Evolutionary conservation across 2,113 vertebrate genomes (phyloP).

Genomic region (Xiphias gladius): DNA sequence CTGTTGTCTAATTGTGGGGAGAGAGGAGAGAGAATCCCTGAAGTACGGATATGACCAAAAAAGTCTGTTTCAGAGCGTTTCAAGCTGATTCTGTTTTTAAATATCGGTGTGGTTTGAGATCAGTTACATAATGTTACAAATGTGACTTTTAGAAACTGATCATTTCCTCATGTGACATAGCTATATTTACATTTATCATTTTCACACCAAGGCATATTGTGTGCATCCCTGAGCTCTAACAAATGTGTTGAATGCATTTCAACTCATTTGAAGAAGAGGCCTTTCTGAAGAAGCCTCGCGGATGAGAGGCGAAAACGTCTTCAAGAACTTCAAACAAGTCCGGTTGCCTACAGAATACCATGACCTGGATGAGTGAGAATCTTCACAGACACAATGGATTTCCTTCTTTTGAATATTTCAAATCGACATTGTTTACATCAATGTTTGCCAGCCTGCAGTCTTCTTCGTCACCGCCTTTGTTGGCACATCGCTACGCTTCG

Average conservation of each 20-base stretch:
- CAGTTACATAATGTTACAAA: too few relatives aligned
- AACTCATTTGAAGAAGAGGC: too few relatives aligned
- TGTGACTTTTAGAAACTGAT: not conserved
- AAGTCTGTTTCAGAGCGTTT: not conserved
- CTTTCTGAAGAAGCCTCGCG: too few relatives aligned
- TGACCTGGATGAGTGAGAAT: too few relatives aligned
- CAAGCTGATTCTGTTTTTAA: not conserved
- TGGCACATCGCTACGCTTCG: not conserved
- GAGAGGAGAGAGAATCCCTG: not conserved
- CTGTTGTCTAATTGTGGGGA: not conserved
- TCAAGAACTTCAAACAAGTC: too few relatives aligned
- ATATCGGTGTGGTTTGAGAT: too few relatives aligned
- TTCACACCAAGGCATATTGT: not conserved
- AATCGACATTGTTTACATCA: not conserved
- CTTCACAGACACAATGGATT: too few relatives aligned
- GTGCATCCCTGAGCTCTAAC: not conserved
- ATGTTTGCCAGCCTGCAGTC: not conserved
- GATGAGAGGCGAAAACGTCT: too few relatives aligned
- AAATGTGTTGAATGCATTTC: not conserved
- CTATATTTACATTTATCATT: too few relatives aligned
- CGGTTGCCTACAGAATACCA: too few relatives aligned
- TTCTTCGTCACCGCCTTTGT: not conserved
- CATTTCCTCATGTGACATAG: not conserved
- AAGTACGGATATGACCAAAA: constrained; percentile 16
- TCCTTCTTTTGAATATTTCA: not conserved